Evolutionary conservation across 2,888 invertebrate species (phyloP).

Genomic region (Caenorhabditis sinica): DNA sequence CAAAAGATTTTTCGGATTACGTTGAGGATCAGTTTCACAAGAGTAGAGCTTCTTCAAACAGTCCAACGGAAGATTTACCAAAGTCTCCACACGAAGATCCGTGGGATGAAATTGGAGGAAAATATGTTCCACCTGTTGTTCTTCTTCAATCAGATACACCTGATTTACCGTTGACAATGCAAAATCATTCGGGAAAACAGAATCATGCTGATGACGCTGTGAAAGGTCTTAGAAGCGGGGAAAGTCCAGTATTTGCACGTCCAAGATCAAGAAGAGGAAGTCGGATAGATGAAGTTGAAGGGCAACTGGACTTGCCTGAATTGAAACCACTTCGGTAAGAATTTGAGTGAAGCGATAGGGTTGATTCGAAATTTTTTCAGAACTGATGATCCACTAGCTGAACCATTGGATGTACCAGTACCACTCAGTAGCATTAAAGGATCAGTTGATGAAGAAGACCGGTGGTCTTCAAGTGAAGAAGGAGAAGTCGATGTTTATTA

Average conservation of each 20-base stretch:
- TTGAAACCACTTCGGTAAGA: slow-evolving; percentile 58
- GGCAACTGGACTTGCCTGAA: slow-evolving; percentile 71
- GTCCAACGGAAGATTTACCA: slow-evolving; percentile 52
- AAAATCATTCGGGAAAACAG: slow-evolving; percentile 43
- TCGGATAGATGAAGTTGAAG: slow-evolving; percentile 74
- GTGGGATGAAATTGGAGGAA: slow-evolving; percentile 52
- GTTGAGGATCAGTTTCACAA: slow-evolving; percentile 62
- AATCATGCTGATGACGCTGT: slow-evolving; percentile 9
- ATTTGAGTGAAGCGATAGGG: background rate
- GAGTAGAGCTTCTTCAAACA: slow-evolving; percentile 56
- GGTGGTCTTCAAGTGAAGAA: slow-evolving; percentile 74
- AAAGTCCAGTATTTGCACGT: slow-evolving; percentile 72
- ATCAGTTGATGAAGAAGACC: slow-evolving; percentile 62
- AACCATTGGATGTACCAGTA: slow-evolving; percentile 65
- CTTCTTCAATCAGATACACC: slow-evolving; percentile 65
- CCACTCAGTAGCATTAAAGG: slow-evolving; percentile 62
- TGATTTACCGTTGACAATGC: slow-evolving; percentile 44
- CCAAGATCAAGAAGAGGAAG: slow-evolving; percentile 81
- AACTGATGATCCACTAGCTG: slow-evolving; percentile 59
- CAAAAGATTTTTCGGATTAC: slow-evolving; percentile 59
- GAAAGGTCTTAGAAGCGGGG: slow-evolving; percentile 50
- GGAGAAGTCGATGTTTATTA: slow-evolving; percentile 77
- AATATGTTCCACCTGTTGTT: slow-evolving; percentile 50
- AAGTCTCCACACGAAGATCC: slow-evolving; percentile 63
- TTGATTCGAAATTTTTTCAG: slow-evolving; percentile 23